Evolutionary conservation across 2,888 invertebrate genomes (phyloP).

Genomic region (Trissolcus brochymenae): DNA sequence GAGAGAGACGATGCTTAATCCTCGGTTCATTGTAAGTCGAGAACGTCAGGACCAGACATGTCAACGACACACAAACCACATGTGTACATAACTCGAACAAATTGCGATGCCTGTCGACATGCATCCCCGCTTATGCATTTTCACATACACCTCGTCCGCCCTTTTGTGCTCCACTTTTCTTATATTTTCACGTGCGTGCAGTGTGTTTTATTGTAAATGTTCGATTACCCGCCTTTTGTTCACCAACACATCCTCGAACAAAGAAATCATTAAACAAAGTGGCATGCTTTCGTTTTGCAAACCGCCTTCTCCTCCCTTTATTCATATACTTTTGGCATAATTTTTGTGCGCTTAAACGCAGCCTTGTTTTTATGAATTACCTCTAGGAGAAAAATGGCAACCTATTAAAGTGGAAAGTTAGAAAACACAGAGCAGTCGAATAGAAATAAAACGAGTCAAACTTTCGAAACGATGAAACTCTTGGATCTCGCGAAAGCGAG

Average conservation of each 20-base stretch:
- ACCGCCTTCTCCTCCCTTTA: no score
- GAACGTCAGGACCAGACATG: slow-evolving; percentile 56
- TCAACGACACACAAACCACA: slow-evolving; percentile 54
- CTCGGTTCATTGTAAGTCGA: slow-evolving; percentile 55
- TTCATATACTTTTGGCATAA: no score
- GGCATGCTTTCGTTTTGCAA: no score
- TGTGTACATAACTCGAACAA: slow-evolving; percentile 52
- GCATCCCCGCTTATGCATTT: slow-evolving; percentile 40
- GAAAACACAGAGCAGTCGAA: slow-evolving; percentile 2
- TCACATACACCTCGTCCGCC: slow-evolving; percentile 1
- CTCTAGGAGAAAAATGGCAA: no score
- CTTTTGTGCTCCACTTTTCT: no score
- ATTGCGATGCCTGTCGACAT: slow-evolving; percentile 49
- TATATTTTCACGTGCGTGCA: not conserved
- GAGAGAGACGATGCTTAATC: slow-evolving; percentile 52
- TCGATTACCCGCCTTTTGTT: not conserved
- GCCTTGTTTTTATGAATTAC: no score
- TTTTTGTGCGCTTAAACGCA: no score
- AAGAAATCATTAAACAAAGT: no score
- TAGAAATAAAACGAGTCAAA: slow-evolving; percentile 11
- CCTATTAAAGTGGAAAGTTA: not conserved
- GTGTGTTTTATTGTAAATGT: not conserved
- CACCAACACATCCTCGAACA: not conserved
- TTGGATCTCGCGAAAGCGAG: no score
- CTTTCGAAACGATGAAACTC: not conserved